Conservation (phyloP, 2,888 invertebrate genomes). For the Drosophila incognita region DNA sequence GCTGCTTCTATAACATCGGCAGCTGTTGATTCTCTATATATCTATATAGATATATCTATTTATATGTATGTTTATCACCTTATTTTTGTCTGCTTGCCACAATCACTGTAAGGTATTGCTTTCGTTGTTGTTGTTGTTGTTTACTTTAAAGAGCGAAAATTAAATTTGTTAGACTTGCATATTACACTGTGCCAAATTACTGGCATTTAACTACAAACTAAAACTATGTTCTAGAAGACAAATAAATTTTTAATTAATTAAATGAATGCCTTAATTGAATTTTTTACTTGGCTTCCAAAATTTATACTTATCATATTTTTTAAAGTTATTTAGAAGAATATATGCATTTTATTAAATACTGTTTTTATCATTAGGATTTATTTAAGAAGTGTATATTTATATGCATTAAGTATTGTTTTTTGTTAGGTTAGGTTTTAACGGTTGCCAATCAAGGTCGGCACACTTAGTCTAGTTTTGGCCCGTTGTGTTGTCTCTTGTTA, state of each 20-base stretch:
- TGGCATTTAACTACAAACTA: conserved; percentile 1
- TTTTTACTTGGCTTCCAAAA: neutral
- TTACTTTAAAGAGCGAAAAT: conserved; percentile 53
- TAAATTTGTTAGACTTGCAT: conserved; percentile 32
- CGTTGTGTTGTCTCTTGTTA: too few species aligned
- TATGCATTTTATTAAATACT: neutral
- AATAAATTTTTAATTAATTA: neutral
- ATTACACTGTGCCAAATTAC: neutral
- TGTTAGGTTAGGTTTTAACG: too few species aligned
- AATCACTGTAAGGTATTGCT: conserved; percentile 83
- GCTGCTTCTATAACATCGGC: conserved; percentile 52
- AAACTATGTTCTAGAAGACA: neutral
- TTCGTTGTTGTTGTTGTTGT: conserved; percentile 84
- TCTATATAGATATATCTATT: neutral
- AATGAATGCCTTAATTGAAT: neutral
- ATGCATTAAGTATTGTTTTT: too few species aligned
- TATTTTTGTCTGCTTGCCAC: conserved; percentile 55
- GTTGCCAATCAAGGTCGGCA: too few species aligned
- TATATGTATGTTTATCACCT: conserved; percentile 39
- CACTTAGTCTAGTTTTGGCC: too few species aligned
- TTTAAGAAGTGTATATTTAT: too few species aligned
- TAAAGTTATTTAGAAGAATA: neutral
- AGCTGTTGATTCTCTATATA: conserved; percentile 25
- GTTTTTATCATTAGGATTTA: too few species aligned
- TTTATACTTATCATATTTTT: neutral